Base-by-base conservation (phyloP, 2,113 vertebrate genomes). In the Xenopus tropicalis region DNA sequence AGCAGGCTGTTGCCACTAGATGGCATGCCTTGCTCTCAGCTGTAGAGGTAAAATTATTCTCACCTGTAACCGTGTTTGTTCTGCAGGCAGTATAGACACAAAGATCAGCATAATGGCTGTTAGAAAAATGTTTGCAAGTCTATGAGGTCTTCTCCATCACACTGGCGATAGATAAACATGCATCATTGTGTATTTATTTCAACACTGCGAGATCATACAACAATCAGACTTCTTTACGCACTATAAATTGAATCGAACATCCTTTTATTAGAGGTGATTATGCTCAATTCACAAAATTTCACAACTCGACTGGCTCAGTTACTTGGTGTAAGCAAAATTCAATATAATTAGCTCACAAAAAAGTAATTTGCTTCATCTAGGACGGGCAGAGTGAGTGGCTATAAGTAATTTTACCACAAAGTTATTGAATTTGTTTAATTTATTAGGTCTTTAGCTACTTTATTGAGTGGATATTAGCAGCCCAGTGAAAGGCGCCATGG, bases 21-120 rank as follows among this genome's bases (percentile, higher is more conserved):
- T 90, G 87, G 87, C 72, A 88, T 79, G 74, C 79, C 37, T 19
- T 21, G 79, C 74, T 87, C 84, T 82, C 69, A 52, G 65, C 83
- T 84, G 57, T 57, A 57, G 20, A 23, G 22, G 22, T 16, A 22
- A 2, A 16, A 59, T 23, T 59, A 22, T 24, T 23, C 57, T 14
- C 11, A 59, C 57, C 57, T 59, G 57, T 14, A 23, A 24, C 57
- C 1, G 17, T 17, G 52, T n/a, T 54, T 14, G 16, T 54, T 17
- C 4, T 48, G 4, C 16, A 48, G 46, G 46, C 12, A 10, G 16
- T 48, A 14, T 17, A 14, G 46, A 2, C 46, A 48, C 16, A 8
- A 54, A 54, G 8, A 54, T 54, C 17, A n/a, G 52, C n/a, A 54
- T 54, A 54, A 48, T 4, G 19, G 3, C 52, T 3, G 1, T 54